Conservation (phyloP, 30 jellyfish, hydroid and myxozoan species). For the Hydractinia echinata region DNA sequence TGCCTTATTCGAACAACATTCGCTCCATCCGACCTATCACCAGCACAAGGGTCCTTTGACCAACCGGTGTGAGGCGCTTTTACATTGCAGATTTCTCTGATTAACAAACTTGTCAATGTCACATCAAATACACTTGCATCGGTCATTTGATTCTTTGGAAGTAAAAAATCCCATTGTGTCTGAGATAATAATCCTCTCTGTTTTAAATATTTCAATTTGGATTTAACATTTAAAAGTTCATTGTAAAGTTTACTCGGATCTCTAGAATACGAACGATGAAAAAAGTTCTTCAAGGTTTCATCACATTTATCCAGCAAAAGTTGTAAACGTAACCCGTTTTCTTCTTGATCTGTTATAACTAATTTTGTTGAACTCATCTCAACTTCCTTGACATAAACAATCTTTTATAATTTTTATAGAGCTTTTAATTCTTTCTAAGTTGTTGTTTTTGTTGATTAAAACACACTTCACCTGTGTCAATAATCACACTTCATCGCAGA, state of each 20-base stretch:
- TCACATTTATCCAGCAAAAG: background rate
- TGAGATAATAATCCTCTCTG: slow-evolving; percentile 1
- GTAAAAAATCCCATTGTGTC: background rate
- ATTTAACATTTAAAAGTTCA: background rate
- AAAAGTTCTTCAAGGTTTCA: background rate
- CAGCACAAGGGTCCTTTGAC: background rate
- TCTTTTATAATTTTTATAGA: too few species aligned
- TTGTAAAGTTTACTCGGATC: background rate
- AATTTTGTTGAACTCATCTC: background rate
- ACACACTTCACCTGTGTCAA: too few species aligned
- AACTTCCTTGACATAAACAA: too few species aligned
- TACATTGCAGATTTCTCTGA: background rate
- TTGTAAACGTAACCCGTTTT: background rate
- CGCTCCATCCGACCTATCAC: background rate
- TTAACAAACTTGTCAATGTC: background rate
- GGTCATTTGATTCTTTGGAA: background rate
- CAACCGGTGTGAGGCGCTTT: background rate
- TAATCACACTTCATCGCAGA: too few species aligned
- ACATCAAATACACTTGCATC: slow-evolving; percentile 3
- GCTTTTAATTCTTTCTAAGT: too few species aligned
- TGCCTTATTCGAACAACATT: slow-evolving; percentile 1
- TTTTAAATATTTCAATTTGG: background rate
- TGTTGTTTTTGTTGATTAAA: too few species aligned
- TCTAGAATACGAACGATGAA: background rate
- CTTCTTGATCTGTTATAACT: background rate